Base-by-base conservation (phyloP, 1,140 invertebrate species). In the Ceratina australensis region DNA sequence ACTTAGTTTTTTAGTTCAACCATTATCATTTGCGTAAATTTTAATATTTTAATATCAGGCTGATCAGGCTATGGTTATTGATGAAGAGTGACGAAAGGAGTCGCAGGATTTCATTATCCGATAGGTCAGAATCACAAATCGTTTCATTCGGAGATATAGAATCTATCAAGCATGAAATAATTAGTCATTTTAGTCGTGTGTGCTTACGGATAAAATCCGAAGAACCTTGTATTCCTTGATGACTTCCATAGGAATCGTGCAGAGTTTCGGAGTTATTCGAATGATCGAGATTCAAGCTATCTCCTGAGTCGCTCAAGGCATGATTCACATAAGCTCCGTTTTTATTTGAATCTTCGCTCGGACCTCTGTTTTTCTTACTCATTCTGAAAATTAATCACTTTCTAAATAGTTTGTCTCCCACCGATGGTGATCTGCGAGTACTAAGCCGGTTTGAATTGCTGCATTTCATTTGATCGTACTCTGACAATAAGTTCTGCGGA, bases 181-280 rank as follows among this genome's bases (percentile, higher is more conserved):
- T 2, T 42, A 64, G 20, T 22, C 18, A 10, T 20, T 33, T 22
- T 24, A 22, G 24, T 20, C 20, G 15, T 47, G 33, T 22, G 18
- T 73, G 90, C 90, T 92, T 86, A 93, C 92, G 88, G 69, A 93
- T 93, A 60, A 93, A 92, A 74, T 92, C 91, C 10, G 91, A 92
- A 59, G 92, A 93, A n/a, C 92, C 91, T 68, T 90, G 89, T 52
- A 90, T 87, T 57, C 90, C 90, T 67, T 80, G 84, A 68, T 89
- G 87, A 15, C 71, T 80, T 28, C 86, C 85, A 50, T 82, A 81
- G 1, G 83, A 84, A 71, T 81, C 78, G 13, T 67, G 67, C 42
- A 87, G 42, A 22, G 66, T 81, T 20, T 42, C 20, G 22, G 74
- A 52, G n/a, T 75, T 76, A 56, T 86, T 88, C 3, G 86, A 61